phyloP scores from a whole-genome alignment of 2,888 invertebrate genomes.

The Dryococelus australis region DNA sequence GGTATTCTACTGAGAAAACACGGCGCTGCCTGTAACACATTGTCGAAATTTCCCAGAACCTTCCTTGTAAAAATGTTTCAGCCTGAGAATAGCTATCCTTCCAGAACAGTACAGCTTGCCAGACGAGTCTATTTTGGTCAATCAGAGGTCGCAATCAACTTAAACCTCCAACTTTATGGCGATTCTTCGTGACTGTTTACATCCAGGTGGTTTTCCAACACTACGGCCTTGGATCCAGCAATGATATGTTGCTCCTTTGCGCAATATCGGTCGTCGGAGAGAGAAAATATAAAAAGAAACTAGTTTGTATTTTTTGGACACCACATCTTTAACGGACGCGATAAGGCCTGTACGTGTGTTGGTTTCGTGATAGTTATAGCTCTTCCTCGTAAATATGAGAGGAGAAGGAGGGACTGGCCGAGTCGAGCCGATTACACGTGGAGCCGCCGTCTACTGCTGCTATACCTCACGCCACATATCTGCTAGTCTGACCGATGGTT shows the following conservation, averaged over 20 bases:
- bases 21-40: too few relatives aligned
- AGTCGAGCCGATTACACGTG: too few relatives aligned
- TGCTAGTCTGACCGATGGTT: too few relatives aligned
- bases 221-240: background rate
- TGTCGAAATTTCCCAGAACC: too few relatives aligned
- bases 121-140: background rate
- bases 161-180: background rate
- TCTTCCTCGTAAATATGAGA: background rate
- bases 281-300: background rate
- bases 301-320: background rate
- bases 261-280: background rate
- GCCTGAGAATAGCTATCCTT: background rate
- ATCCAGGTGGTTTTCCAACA: background rate
- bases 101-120: background rate
- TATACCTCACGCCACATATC: too few relatives aligned
- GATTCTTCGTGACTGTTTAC: background rate
- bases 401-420: background rate
- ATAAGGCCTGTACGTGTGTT: background rate
- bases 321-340: background rate
- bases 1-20: too few relatives aligned
- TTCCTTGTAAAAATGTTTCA: background rate
- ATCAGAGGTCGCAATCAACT: background rate
- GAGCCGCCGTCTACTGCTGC: too few relatives aligned
- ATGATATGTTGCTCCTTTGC: background rate
- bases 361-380: background rate